Evolutionary conservation across 2,113 vertebrate genomes (phyloP), one percentile per base, ranked within the genome.

Genomic region (Scomber colias): DNA sequence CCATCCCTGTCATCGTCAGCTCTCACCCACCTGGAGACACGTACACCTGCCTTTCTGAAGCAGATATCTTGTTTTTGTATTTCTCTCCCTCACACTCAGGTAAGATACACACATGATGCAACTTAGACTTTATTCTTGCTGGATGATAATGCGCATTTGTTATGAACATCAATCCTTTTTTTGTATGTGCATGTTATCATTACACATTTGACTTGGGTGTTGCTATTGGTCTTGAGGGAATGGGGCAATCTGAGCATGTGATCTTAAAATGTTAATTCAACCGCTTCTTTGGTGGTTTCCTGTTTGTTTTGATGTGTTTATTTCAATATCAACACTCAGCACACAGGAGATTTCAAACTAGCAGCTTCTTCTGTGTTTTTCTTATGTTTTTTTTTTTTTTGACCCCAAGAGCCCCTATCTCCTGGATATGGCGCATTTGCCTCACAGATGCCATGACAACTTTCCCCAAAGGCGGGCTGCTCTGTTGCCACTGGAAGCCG

Each of bases 361-460:
- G 30, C 30, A 6, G 60, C 56, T 78, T 84, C 77, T 81, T 59
- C 61, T 68, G 3, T 79, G 74, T 77, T 82, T 88, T 74, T 69
- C 17, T 35, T 40, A 19, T 63, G 35, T 66, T 73, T 61, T 64
- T 40, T 59, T 59, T n/a, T 40, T 40, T 61, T 3, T 68, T 21
- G 21, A 50, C 21, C 90, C 71, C 88, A 12, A 63, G 84, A 72
- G 91, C 73, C 49, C 17, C 0, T 17, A 55, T 81, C 71, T 76
- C 83, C 76, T 70, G 75, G 85, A 79, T 73, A 90, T 88, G 81
- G 83, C 83, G 71, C 71, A 71, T 65, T 57, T 76, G 31, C 65
- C 75, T 53, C 19, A 54, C 48, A 45, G 69, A 61, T 1, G 49
- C 79, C 84, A 92, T 91, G 84, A 90, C 57, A 88, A 91, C 91